Percentiles rank a stretch among this genome's conserved stretches.
Conservation (phyloP, 2,797 vertebrate species). For the Miichthys miiuy region DNA sequence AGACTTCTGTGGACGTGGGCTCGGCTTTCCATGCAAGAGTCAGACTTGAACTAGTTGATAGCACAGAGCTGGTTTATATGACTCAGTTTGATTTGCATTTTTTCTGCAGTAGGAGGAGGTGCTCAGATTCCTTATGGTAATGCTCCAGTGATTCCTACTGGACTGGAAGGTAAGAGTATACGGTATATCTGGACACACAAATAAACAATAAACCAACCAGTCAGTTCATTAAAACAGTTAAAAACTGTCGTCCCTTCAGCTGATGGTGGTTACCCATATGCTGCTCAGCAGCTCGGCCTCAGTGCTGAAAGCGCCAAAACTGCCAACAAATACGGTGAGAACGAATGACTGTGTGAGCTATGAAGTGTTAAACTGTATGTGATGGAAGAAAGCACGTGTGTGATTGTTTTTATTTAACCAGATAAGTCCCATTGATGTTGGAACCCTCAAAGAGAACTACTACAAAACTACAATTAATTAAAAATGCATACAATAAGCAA, state of each 20-base stretch:
- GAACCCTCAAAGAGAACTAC: not conserved
- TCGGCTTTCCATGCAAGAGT: conserved; percentile 33
- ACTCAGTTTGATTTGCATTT: conserved; percentile 18
- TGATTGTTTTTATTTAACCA: not conserved
- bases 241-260: conserved; percentile 54
- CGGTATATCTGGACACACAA: not conserved
- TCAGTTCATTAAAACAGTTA: not conserved
- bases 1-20: not conserved
- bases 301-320: conserved; percentile 77
- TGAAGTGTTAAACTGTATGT: conserved; percentile 7
- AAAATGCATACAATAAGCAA: not conserved
- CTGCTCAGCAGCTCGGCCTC: conserved; percentile 76
- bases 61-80: not conserved
- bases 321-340: conserved; percentile 82
- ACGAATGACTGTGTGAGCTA: not conserved
- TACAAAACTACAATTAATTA: not conserved
- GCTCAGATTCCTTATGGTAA: conserved; percentile 79
- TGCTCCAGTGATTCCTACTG: conserved; percentile 76
- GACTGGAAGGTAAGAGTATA: conserved; percentile 79
- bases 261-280: conserved; percentile 78
- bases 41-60: conserved; percentile 5
- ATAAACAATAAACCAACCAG: not conserved
- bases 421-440: not conserved
- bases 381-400: conserved; percentile 14
- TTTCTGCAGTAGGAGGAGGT: conserved; percentile 63